Base-by-base conservation (phyloP, 2,888 invertebrate species). In the Ceratothoa steindachneri region DNA sequence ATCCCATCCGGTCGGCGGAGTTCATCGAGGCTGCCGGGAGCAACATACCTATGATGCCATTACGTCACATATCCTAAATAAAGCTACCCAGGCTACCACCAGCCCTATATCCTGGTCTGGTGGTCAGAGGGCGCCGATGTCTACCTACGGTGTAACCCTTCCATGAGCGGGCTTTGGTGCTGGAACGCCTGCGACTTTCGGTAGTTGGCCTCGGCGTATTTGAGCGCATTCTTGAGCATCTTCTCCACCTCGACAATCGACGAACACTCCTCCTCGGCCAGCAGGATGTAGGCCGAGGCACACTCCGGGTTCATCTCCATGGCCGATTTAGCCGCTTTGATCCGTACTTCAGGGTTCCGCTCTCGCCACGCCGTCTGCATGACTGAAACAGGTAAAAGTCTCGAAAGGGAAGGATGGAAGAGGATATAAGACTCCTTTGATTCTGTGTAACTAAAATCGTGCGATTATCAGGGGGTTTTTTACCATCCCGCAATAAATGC, bases 331-430 rank as follows among this genome's bases (percentile, higher is more conserved):
- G 96, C 96, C n/a, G 92, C 91, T 85, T 93, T 93, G 80, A 97
- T 92, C 75, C 97, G 87, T 52, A 93, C 91, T 76, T 91, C 89
- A 0, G 95, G 94, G 87, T 95, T 95, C 66, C 97, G 88, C 87
- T 97, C 97, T 81, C 97, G 87, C 97, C 97, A 97, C 19, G 97
- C 97, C 71, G 94, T 93, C 85, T 94, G 93, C 95, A 97, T 95
- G 82, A 93, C 88, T 87, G 81, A n/a, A 81, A 81, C 71, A 77
- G 76, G 69, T 80, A 68, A 66, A n/a, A n/a, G n/a, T n/a, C n/a
- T n/a, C n/a, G n/a, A n/a, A n/a, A n/a, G n/a, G n/a, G n/a, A n/a
- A n/a, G n/a, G n/a, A n/a, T n/a, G n/a, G n/a, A n/a, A n/a, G n/a
- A n/a, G n/a, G n/a, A n/a, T n/a, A n/a, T n/a, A n/a, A n/a, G n/a